Evolutionary conservation across 2,113 vertebrate genomes (phyloP), one percentile per base, ranked within the genome.

Genomic region (Petrocephalus zakoni): DNA sequence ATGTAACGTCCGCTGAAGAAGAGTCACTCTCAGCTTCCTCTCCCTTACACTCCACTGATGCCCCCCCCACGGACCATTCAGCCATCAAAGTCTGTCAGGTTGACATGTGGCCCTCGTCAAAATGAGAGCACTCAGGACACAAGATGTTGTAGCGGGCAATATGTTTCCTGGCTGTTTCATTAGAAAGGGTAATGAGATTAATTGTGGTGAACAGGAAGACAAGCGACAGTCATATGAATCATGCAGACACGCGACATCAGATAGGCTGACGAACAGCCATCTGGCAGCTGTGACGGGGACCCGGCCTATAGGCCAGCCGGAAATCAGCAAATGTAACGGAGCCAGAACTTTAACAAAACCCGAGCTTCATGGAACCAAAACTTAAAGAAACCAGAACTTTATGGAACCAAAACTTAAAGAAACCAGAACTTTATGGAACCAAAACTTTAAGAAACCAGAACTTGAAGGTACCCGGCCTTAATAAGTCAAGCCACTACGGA

Each of bases 111-210:
- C 78, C 25, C 52, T 82, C 53, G 22, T 13, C 19, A 34, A 86
- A 55, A 42, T 61, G 29, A 88, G 75, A 11, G 37, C 34, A 21
- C 11, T 85, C 29, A 64, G 10, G 47, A 56, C 46, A 51, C 88
- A 64, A 85, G 49, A 64, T 64, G 51, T 47, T 47, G 46, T 51
- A 87, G 51, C 37, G 21, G 84, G 25, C 86, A 87, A 87, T 64
- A 61, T 87, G 86, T 87, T 87, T 55, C 15, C 29, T 19, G 25
- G 52, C 51, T 87, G 51, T 81, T 89, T 89, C 84, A 72, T 25
- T 87, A 68, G 49, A 58, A 78, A 87, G 29, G 22, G 29, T 89
- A 89, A 89, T 55, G 64, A 78, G 84, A 89, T 87, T 89, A 89
- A 87, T 89, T 86, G 58, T 15, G n/a, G 51, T 3, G 29, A 89